Evolutionary conservation across 2,888 invertebrate species (phyloP).

Genomic region (Lamproptera curius): DNA sequence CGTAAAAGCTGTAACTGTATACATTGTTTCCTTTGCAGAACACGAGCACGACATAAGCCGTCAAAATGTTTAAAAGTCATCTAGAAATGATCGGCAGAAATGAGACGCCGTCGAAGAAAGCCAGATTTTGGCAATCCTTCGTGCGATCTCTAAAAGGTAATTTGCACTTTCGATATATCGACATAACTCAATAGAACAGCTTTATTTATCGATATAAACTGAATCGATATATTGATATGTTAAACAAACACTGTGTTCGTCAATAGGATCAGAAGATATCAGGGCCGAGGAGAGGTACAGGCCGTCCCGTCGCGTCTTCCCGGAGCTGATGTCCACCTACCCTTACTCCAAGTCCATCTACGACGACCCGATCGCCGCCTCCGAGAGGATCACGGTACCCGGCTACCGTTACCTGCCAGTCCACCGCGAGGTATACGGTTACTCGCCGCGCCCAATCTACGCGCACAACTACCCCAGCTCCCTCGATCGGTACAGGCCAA

Average conservation of each 20-base stretch:
- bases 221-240: too few species aligned
- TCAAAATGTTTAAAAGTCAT: slow-evolving; percentile 93
- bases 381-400: slow-evolving; percentile 90
- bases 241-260: not conserved
- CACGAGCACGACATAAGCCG: slow-evolving; percentile 86
- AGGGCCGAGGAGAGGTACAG: slow-evolving; percentile 91
- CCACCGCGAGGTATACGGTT: slow-evolving; percentile 93
- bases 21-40: slow-evolving; percentile 80
- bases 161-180: slow-evolving; percentile 28
- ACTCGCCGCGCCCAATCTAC: slow-evolving; percentile 92
- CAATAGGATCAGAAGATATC: slow-evolving; percentile 90
- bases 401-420: slow-evolving; percentile 95
- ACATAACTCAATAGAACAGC: not conserved
- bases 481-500: slow-evolving; percentile 89
- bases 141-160: slow-evolving; percentile 95
- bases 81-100: slow-evolving; percentile 96
- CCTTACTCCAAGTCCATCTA: slow-evolving; percentile 91
- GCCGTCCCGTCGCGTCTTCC: slow-evolving; percentile 84
- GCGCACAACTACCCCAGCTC: slow-evolving; percentile 89
- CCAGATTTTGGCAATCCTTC: slow-evolving; percentile 96
- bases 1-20: not conserved
- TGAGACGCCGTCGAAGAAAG: slow-evolving; percentile 94
- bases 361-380: slow-evolving; percentile 88
- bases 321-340: slow-evolving; percentile 85
- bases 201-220: not conserved